A percentile compares a stretch with the other conserved stretches of the same genome.
phyloP scores from a whole-genome alignment of 2,888 invertebrate genomes.

The Caenorhabditis drosophilae region DNA sequence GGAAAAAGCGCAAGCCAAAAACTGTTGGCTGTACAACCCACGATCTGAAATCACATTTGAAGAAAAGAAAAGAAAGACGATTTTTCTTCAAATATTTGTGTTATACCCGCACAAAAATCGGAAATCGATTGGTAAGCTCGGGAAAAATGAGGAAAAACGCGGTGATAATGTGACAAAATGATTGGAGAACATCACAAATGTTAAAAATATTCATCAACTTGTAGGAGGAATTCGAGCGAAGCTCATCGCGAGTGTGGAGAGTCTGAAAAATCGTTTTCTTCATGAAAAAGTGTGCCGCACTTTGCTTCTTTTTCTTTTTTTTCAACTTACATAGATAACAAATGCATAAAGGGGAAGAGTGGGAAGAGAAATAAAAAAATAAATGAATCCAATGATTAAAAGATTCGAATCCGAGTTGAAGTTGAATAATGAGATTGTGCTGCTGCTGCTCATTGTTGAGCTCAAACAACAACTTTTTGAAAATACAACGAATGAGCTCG shows the following conservation, averaged over 20 bases:
- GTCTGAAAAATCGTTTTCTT: conserved; percentile 7
- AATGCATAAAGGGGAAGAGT: conserved; percentile 19
- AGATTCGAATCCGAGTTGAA: conserved; percentile 16
- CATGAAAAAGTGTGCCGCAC: background rate
- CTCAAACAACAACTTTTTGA: too few species aligned
- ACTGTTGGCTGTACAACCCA: conserved; percentile 32
- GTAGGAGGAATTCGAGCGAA: conserved; percentile 23
- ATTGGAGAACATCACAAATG: conserved; percentile 17
- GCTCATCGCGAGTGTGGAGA: conserved; percentile 16
- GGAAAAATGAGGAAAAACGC: conserved; percentile 19
- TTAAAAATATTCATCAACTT: conserved; percentile 31
- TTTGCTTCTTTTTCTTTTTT: background rate
- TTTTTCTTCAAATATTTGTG: conserved; percentile 12
- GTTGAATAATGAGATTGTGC: too few species aligned
- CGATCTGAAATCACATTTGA: conserved; percentile 15
- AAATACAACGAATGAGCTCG: too few species aligned
- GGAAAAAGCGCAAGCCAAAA: conserved; percentile 34
- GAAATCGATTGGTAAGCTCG: too few species aligned
- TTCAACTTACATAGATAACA: conserved; percentile 11
- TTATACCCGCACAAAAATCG: conserved; percentile 3
- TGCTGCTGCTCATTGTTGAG: too few species aligned
- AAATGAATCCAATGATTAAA: conserved; percentile 18
- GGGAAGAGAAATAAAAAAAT: conserved; percentile 6
- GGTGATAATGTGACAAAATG: conserved; percentile 21
- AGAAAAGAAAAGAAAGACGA: background rate